Evolutionary conservation across 1,140 invertebrate genomes (phyloP).

Genomic region (Chymomyza costata): DNA sequence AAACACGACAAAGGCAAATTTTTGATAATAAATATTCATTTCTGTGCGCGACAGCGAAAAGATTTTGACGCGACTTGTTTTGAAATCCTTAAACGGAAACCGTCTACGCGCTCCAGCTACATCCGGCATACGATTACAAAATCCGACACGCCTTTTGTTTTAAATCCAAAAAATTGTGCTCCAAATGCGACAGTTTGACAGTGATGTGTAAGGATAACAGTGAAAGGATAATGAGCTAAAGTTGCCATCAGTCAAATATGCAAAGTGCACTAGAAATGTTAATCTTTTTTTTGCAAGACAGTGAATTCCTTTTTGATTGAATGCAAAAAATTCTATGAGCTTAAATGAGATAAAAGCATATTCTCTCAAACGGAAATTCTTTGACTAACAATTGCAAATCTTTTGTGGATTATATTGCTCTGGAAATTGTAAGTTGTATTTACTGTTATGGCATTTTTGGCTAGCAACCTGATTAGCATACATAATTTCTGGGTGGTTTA

Average conservation of each 20-base stretch:
- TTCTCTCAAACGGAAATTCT: no score
- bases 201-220: slow-evolving; percentile 29
- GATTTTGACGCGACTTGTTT: slow-evolving; percentile 7
- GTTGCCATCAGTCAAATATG: background rate
- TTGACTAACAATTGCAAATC: no score
- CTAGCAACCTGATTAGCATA: no score
- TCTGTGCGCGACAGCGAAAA: slow-evolving; percentile 8
- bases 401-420: no score
- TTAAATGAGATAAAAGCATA: no score
- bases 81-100: slow-evolving; percentile 6
- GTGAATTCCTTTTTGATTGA: background rate
- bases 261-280: background rate
- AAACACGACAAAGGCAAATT: slow-evolving; percentile 2
- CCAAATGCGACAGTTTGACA: slow-evolving; percentile 30
- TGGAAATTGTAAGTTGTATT: no score
- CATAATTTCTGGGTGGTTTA: no score
- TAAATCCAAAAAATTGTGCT: slow-evolving; percentile 9
- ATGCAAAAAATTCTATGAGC: no score
- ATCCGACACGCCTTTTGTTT: slow-evolving; percentile 6
- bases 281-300: background rate
- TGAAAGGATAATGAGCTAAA: slow-evolving; percentile 20
- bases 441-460: no score
- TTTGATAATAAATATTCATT: slow-evolving; percentile 6
- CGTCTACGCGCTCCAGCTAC: background rate
- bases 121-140: background rate